phyloP scores from a whole-genome alignment of 1,140 invertebrate genomes.

The Anagrus nilaparvatae region DNA sequence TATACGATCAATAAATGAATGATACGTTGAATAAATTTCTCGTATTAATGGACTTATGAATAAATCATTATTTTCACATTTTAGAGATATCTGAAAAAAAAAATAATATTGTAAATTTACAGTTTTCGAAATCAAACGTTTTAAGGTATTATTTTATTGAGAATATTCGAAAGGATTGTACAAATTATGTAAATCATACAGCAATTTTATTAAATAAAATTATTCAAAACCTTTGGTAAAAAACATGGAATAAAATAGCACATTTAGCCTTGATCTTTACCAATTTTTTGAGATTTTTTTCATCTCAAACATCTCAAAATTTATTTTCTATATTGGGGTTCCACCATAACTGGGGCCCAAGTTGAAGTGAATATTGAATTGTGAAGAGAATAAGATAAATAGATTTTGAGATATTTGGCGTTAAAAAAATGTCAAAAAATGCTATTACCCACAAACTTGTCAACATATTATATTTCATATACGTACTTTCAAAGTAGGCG shows the following conservation, averaged over 20 bases:
- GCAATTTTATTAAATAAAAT: too few species aligned
- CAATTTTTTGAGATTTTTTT: too few species aligned
- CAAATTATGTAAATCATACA: background rate
- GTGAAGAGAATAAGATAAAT: background rate
- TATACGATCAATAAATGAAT: constrained; percentile 34
- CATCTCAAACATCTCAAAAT: too few species aligned
- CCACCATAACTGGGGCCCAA: too few species aligned
- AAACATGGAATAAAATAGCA: too few species aligned
- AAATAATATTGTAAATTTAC: constrained; percentile 1
- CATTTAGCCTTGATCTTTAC: too few species aligned
- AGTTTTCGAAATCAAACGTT: too few species aligned
- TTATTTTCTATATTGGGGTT: too few species aligned
- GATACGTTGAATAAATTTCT: constrained; percentile 32
- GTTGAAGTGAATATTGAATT: too few species aligned
- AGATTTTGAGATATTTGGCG: background rate
- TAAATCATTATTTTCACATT: constrained; percentile 31
- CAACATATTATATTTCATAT: background rate
- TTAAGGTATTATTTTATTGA: too few species aligned
- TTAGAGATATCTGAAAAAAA: constrained; percentile 31
- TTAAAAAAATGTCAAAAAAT: constrained; percentile 2
- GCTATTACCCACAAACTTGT: background rate
- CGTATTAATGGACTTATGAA: constrained; percentile 33
- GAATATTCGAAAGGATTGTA: too few species aligned
- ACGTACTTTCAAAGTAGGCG: constrained; percentile 42
- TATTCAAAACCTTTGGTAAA: too few species aligned